A percentile compares a stretch with the other conserved stretches of the same genome.
phyloP scores from a whole-genome alignment of 2,888 invertebrate genomes.

The Archips crataeganus region DNA sequence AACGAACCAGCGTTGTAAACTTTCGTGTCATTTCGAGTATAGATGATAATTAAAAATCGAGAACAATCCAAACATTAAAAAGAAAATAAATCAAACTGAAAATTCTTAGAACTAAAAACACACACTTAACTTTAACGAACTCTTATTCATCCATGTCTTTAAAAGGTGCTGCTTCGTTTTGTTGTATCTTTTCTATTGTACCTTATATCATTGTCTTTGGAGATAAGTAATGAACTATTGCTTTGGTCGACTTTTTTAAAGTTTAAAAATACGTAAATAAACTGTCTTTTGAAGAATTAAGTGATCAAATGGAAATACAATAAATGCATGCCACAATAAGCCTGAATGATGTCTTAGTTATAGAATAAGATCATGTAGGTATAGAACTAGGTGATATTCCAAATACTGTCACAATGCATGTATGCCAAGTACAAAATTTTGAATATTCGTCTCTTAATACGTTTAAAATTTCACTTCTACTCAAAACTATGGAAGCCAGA shows the following conservation, averaged over 20 bases:
- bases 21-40: slow-evolving; percentile 39
- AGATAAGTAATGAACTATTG: slow-evolving; percentile 50
- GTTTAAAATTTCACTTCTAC: slow-evolving; percentile 55
- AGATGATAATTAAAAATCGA: slow-evolving; percentile 44
- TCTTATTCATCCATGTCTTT: slow-evolving; percentile 74
- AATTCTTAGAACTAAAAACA: slow-evolving; percentile 67
- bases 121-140: slow-evolving; percentile 66
- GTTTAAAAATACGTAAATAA: slow-evolving; percentile 28
- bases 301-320: slow-evolving; percentile 47
- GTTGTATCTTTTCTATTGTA: slow-evolving; percentile 55
- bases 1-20: slow-evolving; percentile 60
- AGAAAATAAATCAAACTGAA: slow-evolving; percentile 49
- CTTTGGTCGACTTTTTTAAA: slow-evolving; percentile 57
- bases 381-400: slow-evolving; percentile 30
- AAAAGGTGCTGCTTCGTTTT: slow-evolving; percentile 76
- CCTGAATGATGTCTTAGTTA: slow-evolving; percentile 52
- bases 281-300: slow-evolving; percentile 56
- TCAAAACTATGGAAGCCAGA: slow-evolving; percentile 84
- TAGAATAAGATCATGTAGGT: slow-evolving; percentile 17
- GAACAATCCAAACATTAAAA: slow-evolving; percentile 65
- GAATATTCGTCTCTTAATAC: slow-evolving; percentile 48
- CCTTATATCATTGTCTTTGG: slow-evolving; percentile 48
- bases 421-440: slow-evolving; percentile 76
- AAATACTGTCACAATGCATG: slow-evolving; percentile 42
- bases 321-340: slow-evolving; percentile 75